These are phyloP conservation scores for Cephus rjabovi DNA, from an alignment of 2,888 invertebrate species.

Conservation along the genomic window DNA sequence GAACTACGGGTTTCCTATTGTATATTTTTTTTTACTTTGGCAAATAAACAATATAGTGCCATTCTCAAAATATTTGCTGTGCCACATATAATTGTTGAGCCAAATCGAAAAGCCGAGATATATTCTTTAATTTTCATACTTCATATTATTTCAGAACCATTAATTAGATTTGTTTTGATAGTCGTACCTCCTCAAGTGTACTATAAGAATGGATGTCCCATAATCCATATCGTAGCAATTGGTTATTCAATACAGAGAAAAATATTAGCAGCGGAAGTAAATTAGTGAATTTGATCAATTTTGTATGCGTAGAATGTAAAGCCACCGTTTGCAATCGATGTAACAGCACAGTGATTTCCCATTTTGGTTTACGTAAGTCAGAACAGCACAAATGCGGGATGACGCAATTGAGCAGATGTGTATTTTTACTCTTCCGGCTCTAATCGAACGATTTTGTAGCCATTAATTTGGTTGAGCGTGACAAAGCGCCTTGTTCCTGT, in stretches of 20 bases:
- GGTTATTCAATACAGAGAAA: no score
- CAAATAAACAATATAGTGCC: no score
- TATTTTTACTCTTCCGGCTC: background rate
- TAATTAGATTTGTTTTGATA: no score
- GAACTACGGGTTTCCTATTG: no score
- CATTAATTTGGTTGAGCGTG: background rate
- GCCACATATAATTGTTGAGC: no score
- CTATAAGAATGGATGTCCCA: background rate
- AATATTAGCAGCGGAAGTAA: background rate
- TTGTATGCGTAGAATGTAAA: background rate
- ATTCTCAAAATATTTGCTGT: no score
- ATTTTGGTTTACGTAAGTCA: background rate
- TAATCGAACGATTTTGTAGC: background rate
- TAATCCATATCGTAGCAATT: background rate
- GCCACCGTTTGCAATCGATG: background rate
- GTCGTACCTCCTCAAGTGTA: background rate
- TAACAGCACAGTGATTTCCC: background rate
- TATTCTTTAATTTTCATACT: no score
- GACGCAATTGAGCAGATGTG: background rate
- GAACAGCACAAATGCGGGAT: background rate
- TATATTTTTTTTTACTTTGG: no score
- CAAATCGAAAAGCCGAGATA: no score
- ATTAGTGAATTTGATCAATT: background rate
- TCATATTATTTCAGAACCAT: no score
- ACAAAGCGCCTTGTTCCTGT: background rate